Evolutionary conservation across 2,113 vertebrate species (phyloP).

Genomic region (human (Homo sapiens)): GRCh38 chr1:52190501-52191000

Average conservation of each 20-base stretch:
- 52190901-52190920: slow-evolving; percentile 16
- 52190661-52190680: not conserved
- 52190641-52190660: not conserved
- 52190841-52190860: not conserved
- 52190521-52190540: not conserved
- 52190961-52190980: too few relatives aligned
- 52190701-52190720: slow-evolving; percentile 31
- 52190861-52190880: not conserved
- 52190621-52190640: slow-evolving; percentile 14
- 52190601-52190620: slow-evolving; percentile 2
- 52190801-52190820: slow-evolving; percentile 16
- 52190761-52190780: slow-evolving; percentile 43
- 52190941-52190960: not conserved
- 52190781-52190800: not conserved
- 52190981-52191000: too few relatives aligned
- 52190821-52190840: slow-evolving; percentile 30
- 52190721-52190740: slow-evolving; percentile 15
- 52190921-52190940: not conserved
- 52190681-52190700: not conserved
- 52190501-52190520: not conserved
- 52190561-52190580: slow-evolving; percentile 36
- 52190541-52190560: slow-evolving; percentile 18
- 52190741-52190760: not conserved
- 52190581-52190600: not conserved
- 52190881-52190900: slow-evolving; percentile 25